Base-by-base conservation (phyloP, 1,140 invertebrate genomes). In the Scaptomyza pallida region DNA sequence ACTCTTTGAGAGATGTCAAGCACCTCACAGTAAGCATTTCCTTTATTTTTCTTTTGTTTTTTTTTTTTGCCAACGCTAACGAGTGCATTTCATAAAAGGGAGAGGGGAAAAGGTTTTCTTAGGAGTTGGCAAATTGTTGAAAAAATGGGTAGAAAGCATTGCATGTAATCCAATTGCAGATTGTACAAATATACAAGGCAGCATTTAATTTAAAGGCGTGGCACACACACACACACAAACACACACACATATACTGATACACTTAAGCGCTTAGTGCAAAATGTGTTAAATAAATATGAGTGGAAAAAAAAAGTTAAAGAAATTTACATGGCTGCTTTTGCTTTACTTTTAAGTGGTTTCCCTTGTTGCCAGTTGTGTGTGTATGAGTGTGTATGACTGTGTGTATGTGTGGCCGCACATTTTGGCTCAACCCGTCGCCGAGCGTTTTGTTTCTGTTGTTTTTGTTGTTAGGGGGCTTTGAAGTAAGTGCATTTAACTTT, bases 321-420 rank as follows among this genome's bases (percentile, higher is more conserved):
- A 79, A 80, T 79, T 79, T 79, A 80, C 76, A 78, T 79, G 65
- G 76, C 61, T 79, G 65, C 76, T 62, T 79, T 78, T 80, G 50
- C 72, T 80, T 80, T 80, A 75, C 77, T 80, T 80, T 80, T 80
- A 80, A 80, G 77, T 80, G 77, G 77, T 80, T 80, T 80, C 77
- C 77, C 77, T 80, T 80, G 77, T 80, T 80, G 72, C 59, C 56
- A 44, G 19, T 33, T 59, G 19, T 72, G 43, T 40, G 37, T 76
- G 54, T 17, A 51, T 69, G 56, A 19, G 60, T 59, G 70, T 57
- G 51, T 67, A 41, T 52, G n/a, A n/a, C n/a, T n/a, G n/a, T 65
- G 51, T 50, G 54, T 76, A 71, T 72, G 67, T 78, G 75, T 73
- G 70, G 75, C 59, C 76, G 79, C 71, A 79, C 72, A 75, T 75